phyloP scores from a whole-genome alignment of 1,140 invertebrate genomes.

The Scylla paramamosain region DNA sequence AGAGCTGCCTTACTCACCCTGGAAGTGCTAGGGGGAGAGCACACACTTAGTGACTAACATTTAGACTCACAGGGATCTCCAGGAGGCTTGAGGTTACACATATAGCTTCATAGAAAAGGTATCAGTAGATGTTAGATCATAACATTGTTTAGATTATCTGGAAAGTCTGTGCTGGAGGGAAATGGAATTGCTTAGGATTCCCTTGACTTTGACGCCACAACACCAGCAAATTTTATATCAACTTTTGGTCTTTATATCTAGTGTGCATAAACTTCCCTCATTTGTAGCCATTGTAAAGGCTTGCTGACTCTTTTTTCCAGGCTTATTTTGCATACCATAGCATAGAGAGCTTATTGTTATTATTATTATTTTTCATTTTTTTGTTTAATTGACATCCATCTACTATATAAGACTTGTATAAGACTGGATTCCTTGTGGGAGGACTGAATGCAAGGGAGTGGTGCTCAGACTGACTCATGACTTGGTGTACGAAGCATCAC shows the following conservation, averaged over 20 bases:
- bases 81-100: not conserved
- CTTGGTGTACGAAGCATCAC: not conserved
- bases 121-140: not conserved
- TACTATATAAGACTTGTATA: too few species aligned
- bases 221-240: not conserved
- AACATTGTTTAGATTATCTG: not conserved
- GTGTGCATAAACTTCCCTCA: conserved; percentile 3
- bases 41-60: conserved; percentile 44
- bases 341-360: too few species aligned
- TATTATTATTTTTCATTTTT: too few species aligned
- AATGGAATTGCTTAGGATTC: not conserved
- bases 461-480: not conserved
- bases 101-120: not conserved
- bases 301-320: too few species aligned
- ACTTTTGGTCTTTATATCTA: not conserved
- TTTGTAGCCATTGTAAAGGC: too few species aligned
- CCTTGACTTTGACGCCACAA: not conserved
- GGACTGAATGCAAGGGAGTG: not conserved
- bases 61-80: not conserved
- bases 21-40: conserved; percentile 1
- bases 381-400: too few species aligned
- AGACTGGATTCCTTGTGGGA: too few species aligned
- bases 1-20: conserved; percentile 29
- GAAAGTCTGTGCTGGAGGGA: not conserved
- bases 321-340: too few species aligned